Base-by-base conservation (phyloP, 2,888 invertebrate species). In the Philhelius pedissequus region DNA sequence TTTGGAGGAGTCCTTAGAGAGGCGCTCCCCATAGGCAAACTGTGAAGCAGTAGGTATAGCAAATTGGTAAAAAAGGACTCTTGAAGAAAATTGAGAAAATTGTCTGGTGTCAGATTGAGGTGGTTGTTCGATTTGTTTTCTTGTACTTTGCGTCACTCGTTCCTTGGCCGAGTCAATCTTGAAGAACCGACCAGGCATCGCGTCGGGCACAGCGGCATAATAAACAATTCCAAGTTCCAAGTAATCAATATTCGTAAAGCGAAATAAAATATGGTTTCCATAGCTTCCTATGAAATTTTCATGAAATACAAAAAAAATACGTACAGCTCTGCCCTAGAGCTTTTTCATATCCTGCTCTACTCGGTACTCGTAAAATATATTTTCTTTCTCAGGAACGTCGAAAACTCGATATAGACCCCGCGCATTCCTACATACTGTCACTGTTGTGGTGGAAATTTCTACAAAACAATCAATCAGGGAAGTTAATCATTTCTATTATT, bases 381-480 rank as follows among this genome's bases (percentile, higher is more conserved):
- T 38, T 8, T 15, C 2, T 40, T 40, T 40, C 7, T n/a, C 0
- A 15, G 3, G 15, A 15, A 8, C 5, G 8, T 15, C 15, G 15
- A 7, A 32, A 58, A 56, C 13, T 20, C 11, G 11, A 52, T 38
- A 13, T 38, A 13, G 30, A 18, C 4, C 9, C 50, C 18, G 15
- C 45, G 32, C 13, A n/a, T 52, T 56, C 13, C 32, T 32, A 32
- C n/a, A n/a, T n/a, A n/a, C n/a, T 35, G n/a, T 7, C 4, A 40
- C 40, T 40, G 30, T 48, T n/a, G 27, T 22, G 48, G 45, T 52
- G 73, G 64, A 48, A 69, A 69, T 64, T 70, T 32, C 48, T 30
- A n/a, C 40, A 58, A 74, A 78, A 78, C 78, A 83, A 78, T 83
- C 83, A 83, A 78, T 83, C 83, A 83, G 78, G 15, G 43, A n/a